phyloP scores from a whole-genome alignment of 2,888 invertebrate species.

The Dicyrtoma fusca region DNA sequence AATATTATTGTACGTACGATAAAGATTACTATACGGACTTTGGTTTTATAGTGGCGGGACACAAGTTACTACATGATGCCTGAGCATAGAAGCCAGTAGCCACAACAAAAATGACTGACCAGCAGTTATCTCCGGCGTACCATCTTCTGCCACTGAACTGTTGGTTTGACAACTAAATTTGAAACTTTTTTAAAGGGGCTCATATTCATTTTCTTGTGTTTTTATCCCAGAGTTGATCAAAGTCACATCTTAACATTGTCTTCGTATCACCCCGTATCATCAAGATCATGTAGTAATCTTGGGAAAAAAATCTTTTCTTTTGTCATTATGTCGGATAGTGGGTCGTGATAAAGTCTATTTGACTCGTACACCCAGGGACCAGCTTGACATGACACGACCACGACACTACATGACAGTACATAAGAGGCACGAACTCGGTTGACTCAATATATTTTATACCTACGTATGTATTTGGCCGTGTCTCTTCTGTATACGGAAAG shows the following conservation, averaged over 20 bases:
- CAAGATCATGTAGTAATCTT: conserved; percentile 21
- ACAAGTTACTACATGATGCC: too few species aligned
- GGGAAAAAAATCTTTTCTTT: conserved; percentile 8
- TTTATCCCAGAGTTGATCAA: conserved; percentile 19
- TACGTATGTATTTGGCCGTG: too few species aligned
- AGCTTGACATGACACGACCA: conserved; percentile 1
- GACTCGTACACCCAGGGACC: not conserved
- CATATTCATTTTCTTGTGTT: not conserved
- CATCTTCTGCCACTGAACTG: not conserved
- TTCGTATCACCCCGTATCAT: conserved; percentile 24
- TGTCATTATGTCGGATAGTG: not conserved
- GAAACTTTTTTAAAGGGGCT: not conserved
- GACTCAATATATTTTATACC: too few species aligned
- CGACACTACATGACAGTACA: too few species aligned
- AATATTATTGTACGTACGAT: too few species aligned
- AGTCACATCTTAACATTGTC: conserved; percentile 29
- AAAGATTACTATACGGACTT: too few species aligned
- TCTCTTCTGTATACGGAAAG: too few species aligned
- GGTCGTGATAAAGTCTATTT: not conserved
- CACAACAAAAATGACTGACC: conserved; percentile 16
- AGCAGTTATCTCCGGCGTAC: not conserved
- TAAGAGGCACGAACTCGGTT: too few species aligned
- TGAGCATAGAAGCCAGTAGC: not conserved
- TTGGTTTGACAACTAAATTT: conserved; percentile 22
- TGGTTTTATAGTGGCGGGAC: too few species aligned